A percentile compares a stretch with the other conserved stretches of the same genome.
Conservation (phyloP, 2,888 invertebrate species). For the Miltochrista miniata region DNA sequence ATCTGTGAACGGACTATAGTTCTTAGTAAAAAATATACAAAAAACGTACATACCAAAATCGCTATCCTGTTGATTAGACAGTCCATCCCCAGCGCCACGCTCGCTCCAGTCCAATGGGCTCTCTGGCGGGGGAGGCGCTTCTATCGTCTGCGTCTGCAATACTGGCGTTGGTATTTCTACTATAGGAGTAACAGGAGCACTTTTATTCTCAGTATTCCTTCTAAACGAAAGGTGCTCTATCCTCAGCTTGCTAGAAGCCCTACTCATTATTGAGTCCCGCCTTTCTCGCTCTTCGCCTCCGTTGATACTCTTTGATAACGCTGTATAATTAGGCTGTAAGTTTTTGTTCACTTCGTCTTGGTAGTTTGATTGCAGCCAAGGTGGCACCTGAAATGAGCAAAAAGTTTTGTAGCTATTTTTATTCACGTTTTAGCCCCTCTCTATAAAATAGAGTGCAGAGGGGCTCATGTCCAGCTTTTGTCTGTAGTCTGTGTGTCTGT, state of each 20-base stretch:
- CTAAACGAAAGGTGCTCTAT: constrained; percentile 76
- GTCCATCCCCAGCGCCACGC: constrained; percentile 91
- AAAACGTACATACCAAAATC: constrained; percentile 87
- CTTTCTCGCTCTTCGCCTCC: constrained; percentile 70
- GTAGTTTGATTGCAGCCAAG: constrained; percentile 88
- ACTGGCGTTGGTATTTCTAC: constrained; percentile 50
- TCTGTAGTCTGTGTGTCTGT: too few species aligned
- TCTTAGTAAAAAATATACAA: too few species aligned
- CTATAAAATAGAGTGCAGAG: too few species aligned
- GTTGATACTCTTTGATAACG: constrained; percentile 65
- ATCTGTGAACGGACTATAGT: too few species aligned
- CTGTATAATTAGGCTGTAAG: constrained; percentile 74
- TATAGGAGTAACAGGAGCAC: constrained; percentile 64
- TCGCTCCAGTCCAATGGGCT: constrained; percentile 87
- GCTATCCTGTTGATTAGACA: constrained; percentile 93
- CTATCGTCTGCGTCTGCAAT: constrained; percentile 47
- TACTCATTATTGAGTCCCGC: constrained; percentile 74
- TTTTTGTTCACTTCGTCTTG: constrained; percentile 79
- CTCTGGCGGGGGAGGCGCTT: constrained; percentile 65
- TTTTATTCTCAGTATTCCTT: constrained; percentile 57
- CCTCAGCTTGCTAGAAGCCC: constrained; percentile 72
- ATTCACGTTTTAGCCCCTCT: too few species aligned
- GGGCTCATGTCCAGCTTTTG: too few species aligned
- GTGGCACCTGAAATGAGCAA: constrained; percentile 84
- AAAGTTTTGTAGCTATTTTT: too few species aligned